Evolutionary conservation across 1,140 invertebrate genomes (phyloP), one percentile per base, ranked within the genome.

Genomic region (Aplysia californica): DNA sequence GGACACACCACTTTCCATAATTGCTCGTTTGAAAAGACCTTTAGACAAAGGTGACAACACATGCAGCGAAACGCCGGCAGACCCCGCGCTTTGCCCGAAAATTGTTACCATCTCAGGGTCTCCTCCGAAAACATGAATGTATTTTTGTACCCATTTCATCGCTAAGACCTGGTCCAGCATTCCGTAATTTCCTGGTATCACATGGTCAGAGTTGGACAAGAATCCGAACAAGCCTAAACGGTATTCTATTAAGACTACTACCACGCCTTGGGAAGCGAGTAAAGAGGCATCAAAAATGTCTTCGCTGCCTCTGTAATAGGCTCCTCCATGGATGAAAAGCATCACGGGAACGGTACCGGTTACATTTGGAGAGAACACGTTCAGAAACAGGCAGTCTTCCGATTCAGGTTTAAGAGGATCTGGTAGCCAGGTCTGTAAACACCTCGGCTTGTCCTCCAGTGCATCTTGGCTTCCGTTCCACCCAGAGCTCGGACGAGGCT

Each of bases 161-260:
- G 96, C 96, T 93, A 96, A 93, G 0, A 94, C 92, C 89, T 97
- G 95, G 90, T 99, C 97, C 36, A 97, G 89, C 80, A 98, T 94
- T 15, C 97, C 97, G 90, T 97, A 98, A 91, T 99, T 99, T 31
- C 97, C 97, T 0, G 96, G 96, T n/a, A 95, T 96, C 85, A 95
- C 95, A 77, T 95, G 93, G 90, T 98, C 97, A 0, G 92, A 95
- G 1, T 96, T 98, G 56, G 95, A 96, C 0, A 98, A 90, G 90
- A 98, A 98, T 44, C 96, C 77, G 3, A 98, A 92, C 4, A 87
- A 77, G 36, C 95, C 95, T 15, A 97, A 93, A 75, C 97, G 92
- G 87, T 98, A 98, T 87, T 98, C 96, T 92, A 98, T 96, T 10
- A 95, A 94, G 5, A 97, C 96, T 71, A 98, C 91, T 50, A 98